Evolutionary conservation across 2,113 vertebrate species (phyloP), one percentile per base, ranked within the genome.

Genomic region (Bettongia penicillata): DNA sequence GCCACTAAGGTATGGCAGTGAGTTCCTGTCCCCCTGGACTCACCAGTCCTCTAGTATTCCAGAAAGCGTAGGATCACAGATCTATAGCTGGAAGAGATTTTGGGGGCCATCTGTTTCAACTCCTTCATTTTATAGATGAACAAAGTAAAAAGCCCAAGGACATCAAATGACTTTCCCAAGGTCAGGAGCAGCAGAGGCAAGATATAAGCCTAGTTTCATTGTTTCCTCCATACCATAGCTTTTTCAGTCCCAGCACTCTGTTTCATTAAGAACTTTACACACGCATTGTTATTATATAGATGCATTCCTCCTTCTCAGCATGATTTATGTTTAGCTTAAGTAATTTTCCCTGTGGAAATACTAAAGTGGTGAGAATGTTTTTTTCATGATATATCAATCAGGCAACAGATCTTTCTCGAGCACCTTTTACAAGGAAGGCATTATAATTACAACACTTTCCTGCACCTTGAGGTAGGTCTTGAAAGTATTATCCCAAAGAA

Each of bases 381-480:
- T 91, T 90, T 91, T 95, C 93, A 51, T n/a, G n/a, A 77, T 57
- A n/a, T 37, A 77, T n/a, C 61, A n/a, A 43, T 48, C 10, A 51
- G 52, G 37, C 9, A 28, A 68, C 96, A 68, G 95, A 96, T 96
- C 95, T 90, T 96, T 93, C 48, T 93, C 93, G 53, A 94, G 93
- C 47, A 48, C n/a, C 3, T 14, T 95, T 43, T 90, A 10, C 22
- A 96, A 91, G 52, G 24, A 49, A 90, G 16, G 55, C 16, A 53
- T 10, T 94, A 7, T 31, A 47, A 16, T 61, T 91, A n/a, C 16
- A 10, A 9, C 16, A n/a, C 37, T n/a, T 19, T 19, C 14, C 14
- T n/a, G n/a, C 37, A 12, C 26, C 16, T 77, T 77, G 61, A 77
- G 31, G 57, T 37, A 68, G 31, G 57, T 37, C 57, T 68, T 68